These are phyloP conservation scores for Papilio protenor DNA, from an alignment of 2,888 invertebrate species.

Conservation along the genomic window DNA sequence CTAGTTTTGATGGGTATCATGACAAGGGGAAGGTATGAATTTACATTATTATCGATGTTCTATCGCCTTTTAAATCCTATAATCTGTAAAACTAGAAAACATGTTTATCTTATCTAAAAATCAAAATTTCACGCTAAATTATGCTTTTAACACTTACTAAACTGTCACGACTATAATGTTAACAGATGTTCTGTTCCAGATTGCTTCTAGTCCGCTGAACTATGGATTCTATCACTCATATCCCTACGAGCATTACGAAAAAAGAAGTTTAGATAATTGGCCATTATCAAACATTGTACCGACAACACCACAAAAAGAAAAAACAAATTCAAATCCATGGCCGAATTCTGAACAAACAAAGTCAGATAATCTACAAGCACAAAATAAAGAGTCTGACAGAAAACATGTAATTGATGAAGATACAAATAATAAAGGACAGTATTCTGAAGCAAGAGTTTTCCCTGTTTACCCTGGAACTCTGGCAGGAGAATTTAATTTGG, in stretches of 20 bases:
- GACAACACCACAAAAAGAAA: constrained; percentile 60
- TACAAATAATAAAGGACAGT: constrained; percentile 51
- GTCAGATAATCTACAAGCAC: constrained; percentile 59
- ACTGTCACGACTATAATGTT: constrained; percentile 70
- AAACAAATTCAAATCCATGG: constrained; percentile 59
- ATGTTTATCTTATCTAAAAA: neutral
- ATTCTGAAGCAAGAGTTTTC: constrained; percentile 60
- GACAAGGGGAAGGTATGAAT: constrained; percentile 77
- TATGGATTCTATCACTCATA: constrained; percentile 89
- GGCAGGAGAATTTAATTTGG: constrained; percentile 59
- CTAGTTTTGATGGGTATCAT: constrained; percentile 73
- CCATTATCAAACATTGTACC: constrained; percentile 67
- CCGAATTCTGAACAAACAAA: constrained; percentile 53
- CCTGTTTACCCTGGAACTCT: constrained; percentile 63
- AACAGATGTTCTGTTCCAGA: constrained; percentile 84
- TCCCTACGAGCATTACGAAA: constrained; percentile 77
- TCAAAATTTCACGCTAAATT: constrained; percentile 44
- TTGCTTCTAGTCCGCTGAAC: constrained; percentile 89
- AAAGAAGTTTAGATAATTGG: constrained; percentile 71
- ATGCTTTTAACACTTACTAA: constrained; percentile 62
- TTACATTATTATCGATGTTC: constrained; percentile 53
- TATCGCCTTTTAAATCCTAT: constrained; percentile 48
- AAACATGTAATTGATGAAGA: constrained; percentile 51
- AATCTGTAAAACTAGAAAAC: constrained; percentile 32
- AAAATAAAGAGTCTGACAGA: constrained; percentile 50